Base-by-base conservation (phyloP, 2,888 invertebrate species). In the Toxonevra muliebris region DNA sequence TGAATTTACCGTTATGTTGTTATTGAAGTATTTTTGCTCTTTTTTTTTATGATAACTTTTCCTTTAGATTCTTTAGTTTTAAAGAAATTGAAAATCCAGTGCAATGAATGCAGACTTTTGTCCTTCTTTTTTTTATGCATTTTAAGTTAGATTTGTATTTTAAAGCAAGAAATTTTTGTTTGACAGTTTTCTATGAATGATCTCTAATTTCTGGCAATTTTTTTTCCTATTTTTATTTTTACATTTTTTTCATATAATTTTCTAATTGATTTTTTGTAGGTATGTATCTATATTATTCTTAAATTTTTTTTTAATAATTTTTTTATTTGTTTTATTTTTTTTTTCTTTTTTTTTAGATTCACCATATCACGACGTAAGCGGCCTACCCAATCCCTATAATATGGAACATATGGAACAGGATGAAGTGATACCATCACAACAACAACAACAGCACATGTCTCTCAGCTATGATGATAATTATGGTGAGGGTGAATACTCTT, bases 301-400 rank as follows among this genome's bases (percentile, higher is more conserved):
- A 13, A 42, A n/a, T 53, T 15, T 7, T 50, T 42, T 12, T 54
- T 54, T 17, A 42, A 1, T 48, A n/a, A 15, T 40, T 12, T 9
- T 10, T 17, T 2, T 41, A 40, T 57, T 57, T 4, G 1, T 41
- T 72, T 71, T 66, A 65, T 64, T 70, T 66, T 68, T 68, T 45
- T n/a, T 48, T 61, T 9, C 40, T 42, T 10, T 53, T 15, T 5
- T 57, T 73, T 45, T 71, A 86, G 96, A 96, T 88, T 95, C 95
- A 70, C 94, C 95, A 77, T 96, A 96, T 89, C 93, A 93, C 85
- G 96, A 96, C 86, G 95, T 96, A 81, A 95, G 94, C 86, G 96
- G 96, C 73, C 88, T 96, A 80, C 94, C 94, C 61, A 94, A 94
- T 87, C 93, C 94, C 58, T 95, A 94, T 86, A 89, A 94, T 87